Conservation (phyloP, 2,113 vertebrate species). For the Gymnocephalus cernua region DNA sequence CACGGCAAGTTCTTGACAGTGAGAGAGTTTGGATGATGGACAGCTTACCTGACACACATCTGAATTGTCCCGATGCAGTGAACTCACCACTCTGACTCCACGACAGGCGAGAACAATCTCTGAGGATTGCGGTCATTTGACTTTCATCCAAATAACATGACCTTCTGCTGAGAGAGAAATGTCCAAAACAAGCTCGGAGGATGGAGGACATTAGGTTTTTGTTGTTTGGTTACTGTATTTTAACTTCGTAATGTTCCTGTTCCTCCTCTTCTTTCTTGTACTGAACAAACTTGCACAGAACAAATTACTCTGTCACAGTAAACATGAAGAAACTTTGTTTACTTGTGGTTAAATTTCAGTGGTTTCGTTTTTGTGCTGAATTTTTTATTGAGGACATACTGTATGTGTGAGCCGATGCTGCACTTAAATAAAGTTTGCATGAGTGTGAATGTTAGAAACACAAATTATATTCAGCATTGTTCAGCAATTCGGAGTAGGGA, state of each 20-base stretch:
- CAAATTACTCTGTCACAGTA: neutral
- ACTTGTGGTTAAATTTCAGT: neutral
- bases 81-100: neutral
- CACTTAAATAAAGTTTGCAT: neutral
- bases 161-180: neutral
- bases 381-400: neutral
- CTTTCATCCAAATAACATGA: neutral
- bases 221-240: neutral
- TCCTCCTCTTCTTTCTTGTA: neutral
- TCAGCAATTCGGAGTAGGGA: no score
- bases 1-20: neutral
- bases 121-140: neutral
- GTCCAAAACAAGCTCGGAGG: neutral
- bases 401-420: neutral
- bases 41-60: neutral
- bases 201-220: neutral
- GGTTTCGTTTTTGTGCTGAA: neutral
- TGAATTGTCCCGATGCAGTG: neutral
- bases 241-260: neutral
- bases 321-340: neutral
- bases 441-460: neutral
- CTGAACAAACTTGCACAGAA: neutral
- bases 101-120: neutral
- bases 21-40: neutral
- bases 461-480: neutral